Conservation (phyloP, 2,888 invertebrate genomes). For the Myopa testacea region DNA sequence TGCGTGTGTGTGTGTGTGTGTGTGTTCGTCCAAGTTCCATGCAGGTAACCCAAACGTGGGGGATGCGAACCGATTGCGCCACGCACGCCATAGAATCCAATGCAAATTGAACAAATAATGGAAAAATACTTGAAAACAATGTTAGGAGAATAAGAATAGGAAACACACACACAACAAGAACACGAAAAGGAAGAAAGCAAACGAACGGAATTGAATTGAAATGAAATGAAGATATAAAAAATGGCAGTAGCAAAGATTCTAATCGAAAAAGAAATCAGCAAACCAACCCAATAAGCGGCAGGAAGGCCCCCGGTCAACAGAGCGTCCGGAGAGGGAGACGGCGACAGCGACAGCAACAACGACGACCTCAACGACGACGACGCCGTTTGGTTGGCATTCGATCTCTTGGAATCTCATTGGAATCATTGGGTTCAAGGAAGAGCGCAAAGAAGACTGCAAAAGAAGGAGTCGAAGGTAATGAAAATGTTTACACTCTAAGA, state of each 20-base stretch:
- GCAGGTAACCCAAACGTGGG: slow-evolving; percentile 2
- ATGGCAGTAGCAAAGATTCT: slow-evolving; percentile 10
- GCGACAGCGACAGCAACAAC: neutral
- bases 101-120: slow-evolving; percentile 38
- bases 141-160: slow-evolving; percentile 28
- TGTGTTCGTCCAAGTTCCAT: slow-evolving; percentile 2
- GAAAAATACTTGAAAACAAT: slow-evolving; percentile 34
- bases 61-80: neutral
- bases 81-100: slow-evolving; percentile 13
- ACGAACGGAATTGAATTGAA: neutral
- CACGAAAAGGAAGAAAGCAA: slow-evolving; percentile 10
- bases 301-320: neutral
- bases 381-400: neutral
- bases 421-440: neutral
- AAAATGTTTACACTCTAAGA: slow-evolving; percentile 4
- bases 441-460: neutral
- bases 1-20: too few species aligned
- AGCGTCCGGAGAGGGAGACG: neutral
- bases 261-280: slow-evolving; percentile 31
- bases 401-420: neutral
- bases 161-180: neutral
- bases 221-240: slow-evolving; percentile 19
- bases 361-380: neutral
- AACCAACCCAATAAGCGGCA: neutral
- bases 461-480: neutral